Evolutionary conservation across 2,113 vertebrate species (phyloP), one percentile per base, ranked within the genome.

Genomic region (Pteropus alecto): DNA sequence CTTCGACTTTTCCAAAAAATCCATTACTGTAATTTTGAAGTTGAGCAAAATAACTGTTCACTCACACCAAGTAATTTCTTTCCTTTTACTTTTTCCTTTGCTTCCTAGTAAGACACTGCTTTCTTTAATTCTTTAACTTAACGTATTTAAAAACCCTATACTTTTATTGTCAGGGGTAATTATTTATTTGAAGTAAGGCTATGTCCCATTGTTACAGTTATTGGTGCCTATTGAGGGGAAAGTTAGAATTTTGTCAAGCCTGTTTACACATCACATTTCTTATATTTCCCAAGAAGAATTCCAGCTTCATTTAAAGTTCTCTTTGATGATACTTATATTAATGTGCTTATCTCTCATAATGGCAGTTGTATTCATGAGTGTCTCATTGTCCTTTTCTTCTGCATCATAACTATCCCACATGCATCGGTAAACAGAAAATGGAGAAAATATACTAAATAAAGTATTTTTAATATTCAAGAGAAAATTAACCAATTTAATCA

Each of bases 231-330:
- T 15, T 91, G 41, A 46, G 30, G n/a, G 65, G 38, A 90, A 93
- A 95, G 94, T 71, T 92, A 90, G 77, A 97, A 78, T 94, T 96
- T 94, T 94, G 67, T 95, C 51, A 68, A 84, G 51, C 89, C 76
- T 88, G 26, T 87, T 93, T 96, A 85, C 79, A 96, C 30, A 86
- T 92, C 85, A 4, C 35, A 65, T 96, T 95, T 94, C 35, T 88
- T 97, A 74, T 2, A 78, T 90, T 95, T 95, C 84, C 56, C 94
- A 76, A 76, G 89, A 93, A 93, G 56, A 86, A 89, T 91, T 3
- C 33, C 94, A 51, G 21, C 33, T 95, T 86, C 14, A 33, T 94
- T 26, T 88, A 35, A 74, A 71, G n/a, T 83, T 95, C 24, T 87
- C 26, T 81, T 60, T 85, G 67, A 81, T 90, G 41, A 92, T 88